A percentile compares a stretch with the other conserved stretches of the same genome.
phyloP scores from a whole-genome alignment of 2,797 vertebrate species.

The Malacoraja senta region DNA sequence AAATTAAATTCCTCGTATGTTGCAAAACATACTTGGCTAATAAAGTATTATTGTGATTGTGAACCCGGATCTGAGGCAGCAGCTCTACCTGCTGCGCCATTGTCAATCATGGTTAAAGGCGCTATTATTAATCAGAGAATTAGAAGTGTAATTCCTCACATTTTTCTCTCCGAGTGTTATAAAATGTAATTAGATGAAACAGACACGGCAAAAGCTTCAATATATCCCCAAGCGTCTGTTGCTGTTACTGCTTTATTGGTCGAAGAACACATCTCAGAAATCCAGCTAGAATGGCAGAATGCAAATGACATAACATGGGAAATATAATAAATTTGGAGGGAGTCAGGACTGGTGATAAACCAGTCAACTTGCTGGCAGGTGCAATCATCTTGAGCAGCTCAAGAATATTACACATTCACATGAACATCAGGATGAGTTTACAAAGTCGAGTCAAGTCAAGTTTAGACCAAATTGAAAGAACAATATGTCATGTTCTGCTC shows the following conservation, averaged over 20 bases:
- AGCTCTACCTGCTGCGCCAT: no score
- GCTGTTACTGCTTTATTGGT: not conserved
- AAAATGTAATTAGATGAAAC: conserved; percentile 27
- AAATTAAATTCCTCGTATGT: no score
- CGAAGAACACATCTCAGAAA: not conserved
- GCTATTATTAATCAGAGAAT: not conserved
- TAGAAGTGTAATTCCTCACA: not conserved
- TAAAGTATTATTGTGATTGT: no score
- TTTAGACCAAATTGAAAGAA: no score
- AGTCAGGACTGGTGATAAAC: not conserved
- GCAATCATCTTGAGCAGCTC: not conserved
- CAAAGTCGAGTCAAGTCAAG: no score
- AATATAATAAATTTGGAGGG: not conserved
- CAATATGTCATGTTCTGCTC: no score
- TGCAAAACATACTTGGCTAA: no score
- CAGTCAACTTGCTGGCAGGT: not conserved
- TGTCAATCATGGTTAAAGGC: conserved; percentile 8
- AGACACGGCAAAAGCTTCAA: not conserved
- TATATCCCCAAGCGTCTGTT: not conserved
- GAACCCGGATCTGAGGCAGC: no score
- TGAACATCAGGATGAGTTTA: not conserved
- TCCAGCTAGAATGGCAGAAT: not conserved
- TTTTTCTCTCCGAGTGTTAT: not conserved
- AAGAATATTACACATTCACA: not conserved
- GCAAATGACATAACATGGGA: not conserved